Evolutionary conservation across 2,113 vertebrate genomes (phyloP).

Genomic region (Gymnorhina tibicen): DNA sequence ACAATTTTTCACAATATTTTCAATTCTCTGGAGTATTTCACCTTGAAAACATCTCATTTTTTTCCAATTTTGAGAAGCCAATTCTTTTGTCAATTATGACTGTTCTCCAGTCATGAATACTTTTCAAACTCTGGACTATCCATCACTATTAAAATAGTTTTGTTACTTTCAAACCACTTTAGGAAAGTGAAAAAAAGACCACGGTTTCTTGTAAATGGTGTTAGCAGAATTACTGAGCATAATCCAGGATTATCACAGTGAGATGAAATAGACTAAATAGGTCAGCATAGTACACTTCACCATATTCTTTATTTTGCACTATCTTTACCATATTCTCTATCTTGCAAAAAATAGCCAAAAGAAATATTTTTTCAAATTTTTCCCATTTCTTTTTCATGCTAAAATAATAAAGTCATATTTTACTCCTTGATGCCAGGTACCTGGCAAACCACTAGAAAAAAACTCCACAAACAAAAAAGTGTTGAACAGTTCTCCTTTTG

Average conservation of each 20-base stretch:
- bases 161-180: background rate
- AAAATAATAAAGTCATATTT: background rate
- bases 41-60: background rate
- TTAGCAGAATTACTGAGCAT: background rate
- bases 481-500: conserved; percentile 4
- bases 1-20: background rate
- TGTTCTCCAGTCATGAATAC: background rate
- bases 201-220: background rate
- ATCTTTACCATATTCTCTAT: background rate
- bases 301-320: background rate
- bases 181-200: background rate
- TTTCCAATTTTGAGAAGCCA: background rate
- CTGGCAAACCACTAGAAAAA: conserved; percentile 22
- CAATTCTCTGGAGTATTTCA: background rate
- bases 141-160: background rate
- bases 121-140: background rate
- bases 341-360: background rate
- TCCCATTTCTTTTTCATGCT: background rate
- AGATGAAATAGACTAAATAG: conserved; percentile 10
- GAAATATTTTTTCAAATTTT: background rate
- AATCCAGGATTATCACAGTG: conserved; percentile 8
- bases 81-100: background rate
- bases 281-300: background rate
- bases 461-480: background rate
- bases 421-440: background rate